phyloP scores from a whole-genome alignment of 92 coral and sea anemone species.

The Parazoanthus atlanticus region DNA sequence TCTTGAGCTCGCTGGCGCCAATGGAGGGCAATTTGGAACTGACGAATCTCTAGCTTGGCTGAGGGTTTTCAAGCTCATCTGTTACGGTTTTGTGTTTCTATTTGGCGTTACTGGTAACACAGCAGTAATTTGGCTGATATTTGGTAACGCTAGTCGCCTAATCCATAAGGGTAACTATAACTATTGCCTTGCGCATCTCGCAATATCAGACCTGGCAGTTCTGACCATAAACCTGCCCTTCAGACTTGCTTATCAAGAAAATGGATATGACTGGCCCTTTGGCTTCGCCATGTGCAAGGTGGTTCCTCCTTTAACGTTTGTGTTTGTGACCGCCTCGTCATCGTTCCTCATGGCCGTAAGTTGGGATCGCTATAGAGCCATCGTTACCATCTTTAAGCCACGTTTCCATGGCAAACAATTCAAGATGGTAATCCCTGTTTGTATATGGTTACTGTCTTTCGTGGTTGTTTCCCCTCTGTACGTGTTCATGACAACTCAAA shows the following conservation, averaged over 20 bases:
- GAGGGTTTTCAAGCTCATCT: slow-evolving; percentile 52
- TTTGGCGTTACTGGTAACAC: slow-evolving; percentile 51
- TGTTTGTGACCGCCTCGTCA: slow-evolving; percentile 57
- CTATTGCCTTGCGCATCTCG: slow-evolving; percentile 53
- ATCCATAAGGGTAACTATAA: slow-evolving; percentile 37
- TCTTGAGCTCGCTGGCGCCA: too few species aligned
- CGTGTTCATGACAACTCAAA: slow-evolving; percentile 41
- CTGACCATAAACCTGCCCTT: slow-evolving; percentile 55
- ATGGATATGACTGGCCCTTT: slow-evolving; percentile 61
- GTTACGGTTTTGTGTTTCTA: slow-evolving; percentile 53
- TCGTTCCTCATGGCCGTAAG: slow-evolving; percentile 55
- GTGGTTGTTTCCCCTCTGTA: slow-evolving; percentile 51
- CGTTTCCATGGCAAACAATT: slow-evolving; percentile 44
- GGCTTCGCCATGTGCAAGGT: slow-evolving; percentile 56
- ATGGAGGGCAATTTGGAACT: background rate
- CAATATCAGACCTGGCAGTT: slow-evolving; percentile 58
- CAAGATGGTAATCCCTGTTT: slow-evolving; percentile 42
- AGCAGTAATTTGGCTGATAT: slow-evolving; percentile 53
- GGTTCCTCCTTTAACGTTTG: slow-evolving; percentile 55
- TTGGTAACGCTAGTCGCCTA: slow-evolving; percentile 34
- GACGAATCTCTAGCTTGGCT: slow-evolving; percentile 40
- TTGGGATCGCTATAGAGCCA: slow-evolving; percentile 54
- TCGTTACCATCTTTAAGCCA: slow-evolving; percentile 43
- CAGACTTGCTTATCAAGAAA: slow-evolving; percentile 63
- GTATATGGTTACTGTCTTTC: slow-evolving; percentile 50